These are phyloP conservation scores for Gymnothorax reevesii DNA, from an alignment of 2,797 vertebrate species.

Conservation along the genomic window DNA sequence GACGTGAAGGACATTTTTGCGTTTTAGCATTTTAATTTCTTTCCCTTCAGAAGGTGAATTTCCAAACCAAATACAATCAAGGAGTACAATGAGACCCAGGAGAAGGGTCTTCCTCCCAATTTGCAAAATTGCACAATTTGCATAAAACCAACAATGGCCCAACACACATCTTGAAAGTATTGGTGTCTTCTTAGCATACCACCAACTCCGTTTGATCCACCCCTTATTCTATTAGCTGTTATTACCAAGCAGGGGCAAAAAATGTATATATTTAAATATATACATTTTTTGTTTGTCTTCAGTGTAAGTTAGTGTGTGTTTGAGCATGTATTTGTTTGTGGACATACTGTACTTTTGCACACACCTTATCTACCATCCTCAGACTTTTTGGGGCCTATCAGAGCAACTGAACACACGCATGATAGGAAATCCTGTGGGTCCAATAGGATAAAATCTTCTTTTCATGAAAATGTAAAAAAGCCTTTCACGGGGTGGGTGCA, in stretches of 20 bases:
- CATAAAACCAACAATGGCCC: constrained; percentile 45
- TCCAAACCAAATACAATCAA: constrained; percentile 26
- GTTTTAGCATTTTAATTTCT: constrained; percentile 62
- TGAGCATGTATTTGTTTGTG: not conserved
- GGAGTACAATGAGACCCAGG: constrained; percentile 30
- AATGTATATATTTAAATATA: not conserved
- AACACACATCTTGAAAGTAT: not conserved
- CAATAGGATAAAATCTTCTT: not conserved
- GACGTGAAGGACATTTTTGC: constrained; percentile 57
- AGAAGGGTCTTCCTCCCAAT: not conserved
- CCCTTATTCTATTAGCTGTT: not conserved
- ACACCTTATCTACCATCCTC: no score
- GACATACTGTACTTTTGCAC: not conserved
- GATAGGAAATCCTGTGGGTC: not conserved
- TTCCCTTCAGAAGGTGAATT: constrained; percentile 38
- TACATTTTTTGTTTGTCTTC: not conserved
- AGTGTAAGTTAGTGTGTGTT: not conserved
- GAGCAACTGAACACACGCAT: not conserved
- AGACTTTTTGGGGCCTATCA: no score
- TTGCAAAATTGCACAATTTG: not conserved
- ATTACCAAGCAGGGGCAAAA: no score
- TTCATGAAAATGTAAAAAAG: not conserved
- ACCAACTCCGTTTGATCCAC: not conserved
- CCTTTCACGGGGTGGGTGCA: not conserved
- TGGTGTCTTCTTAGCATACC: no score